Evolutionary conservation across 2,113 vertebrate species (phyloP), one percentile per base, ranked within the genome.

Genomic region (Myotis lucifugus): DNA sequence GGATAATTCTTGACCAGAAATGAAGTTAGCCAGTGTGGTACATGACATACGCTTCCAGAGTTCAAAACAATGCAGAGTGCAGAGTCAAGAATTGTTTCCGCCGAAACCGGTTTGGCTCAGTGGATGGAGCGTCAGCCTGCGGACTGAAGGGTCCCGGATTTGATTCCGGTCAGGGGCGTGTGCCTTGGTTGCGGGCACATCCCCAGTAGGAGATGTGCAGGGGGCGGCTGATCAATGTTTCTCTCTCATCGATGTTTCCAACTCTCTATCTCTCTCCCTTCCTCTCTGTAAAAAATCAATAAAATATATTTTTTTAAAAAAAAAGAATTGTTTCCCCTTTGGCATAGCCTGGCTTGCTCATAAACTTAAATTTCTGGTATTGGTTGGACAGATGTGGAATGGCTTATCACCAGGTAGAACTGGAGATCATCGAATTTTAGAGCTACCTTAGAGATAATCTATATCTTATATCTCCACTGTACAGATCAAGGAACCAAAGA

Each of bases 21-120:
- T n/a, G 4, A 95, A 88, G 46, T 42, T 74, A 94, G n/a, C 25
- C 77, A 93, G 34, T 19, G 5, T 54, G 32, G n/a, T 86, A 95
- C 84, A 70, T 84, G 72, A 32, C 87, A 92, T 79, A 37, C 59
- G 23, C 64, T 83, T 89, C 15, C 25, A 81, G 61, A 69, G 8
- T 84, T 78, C 76, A 70, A 91, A 67, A 72, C 23, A 82, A 85
- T 48, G 23, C 19, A 61, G 66, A 64, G 21, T 54, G 2, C 67
- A 77, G 29, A 88, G 52, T 91, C 23, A 40, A 67, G n/a, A 88
- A 67, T 18, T 23, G 6, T 72, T 85, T 93, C 14, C 12, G n/a
- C n/a, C n/a, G n/a, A n/a, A n/a, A n/a, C n/a, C n/a, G n/a, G n/a
- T n/a, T n/a, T n/a, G n/a, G n/a, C n/a, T n/a, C n/a, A n/a, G n/a